Base-by-base conservation (phyloP, 2,888 invertebrate genomes). In the Antheraea yamamai region DNA sequence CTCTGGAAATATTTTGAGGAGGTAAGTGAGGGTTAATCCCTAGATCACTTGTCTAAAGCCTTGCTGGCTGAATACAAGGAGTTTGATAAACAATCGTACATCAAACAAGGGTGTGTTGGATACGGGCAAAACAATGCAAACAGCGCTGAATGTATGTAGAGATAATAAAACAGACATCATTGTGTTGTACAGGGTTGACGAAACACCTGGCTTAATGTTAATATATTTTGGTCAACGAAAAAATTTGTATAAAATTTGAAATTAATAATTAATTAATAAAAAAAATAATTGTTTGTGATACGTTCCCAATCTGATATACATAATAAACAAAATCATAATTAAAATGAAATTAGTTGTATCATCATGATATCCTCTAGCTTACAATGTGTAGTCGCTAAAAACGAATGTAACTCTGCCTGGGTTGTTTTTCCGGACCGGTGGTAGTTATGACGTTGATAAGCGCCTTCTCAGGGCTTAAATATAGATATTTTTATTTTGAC, bases 81-180 rank as follows among this genome's bases (percentile, higher is more conserved):
- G 64, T 66, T 30, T 66, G 64, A 30, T 30, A 66, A 16, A 66
- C 64, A 66, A 66, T 66, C 16, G 16, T 30, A 66, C 26, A 66
- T 66, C 26, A 61, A 75, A 70, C 74, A 76, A 77, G 78, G 78
- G 74, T 74, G 75, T 74, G 74, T 75, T 74, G 72, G 58, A 73
- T 77, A 73, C 77, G 76, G 78, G 75, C 78, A 78, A 79, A 82
- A 83, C 84, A 82, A 84, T 83, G 84, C 79, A 81, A 84, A 82
- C 78, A 76, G 74, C 75, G 74, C 75, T 74, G 81, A 80, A 80
- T 80, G 79, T 80, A 78, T 20, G 39, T 76, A 39, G 76, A 84
- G 85, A 84, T 86, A 85, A 85, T 81, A 83, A 81, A 84, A 82
- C 79, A 76, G 77, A 73, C 74, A 77, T 78, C 78, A 84, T 86